Percentiles rank a stretch among this genome's conserved stretches.
Evolutionary conservation across 2,797 vertebrate species (phyloP).

Genomic region (Enoplosus armatus): DNA sequence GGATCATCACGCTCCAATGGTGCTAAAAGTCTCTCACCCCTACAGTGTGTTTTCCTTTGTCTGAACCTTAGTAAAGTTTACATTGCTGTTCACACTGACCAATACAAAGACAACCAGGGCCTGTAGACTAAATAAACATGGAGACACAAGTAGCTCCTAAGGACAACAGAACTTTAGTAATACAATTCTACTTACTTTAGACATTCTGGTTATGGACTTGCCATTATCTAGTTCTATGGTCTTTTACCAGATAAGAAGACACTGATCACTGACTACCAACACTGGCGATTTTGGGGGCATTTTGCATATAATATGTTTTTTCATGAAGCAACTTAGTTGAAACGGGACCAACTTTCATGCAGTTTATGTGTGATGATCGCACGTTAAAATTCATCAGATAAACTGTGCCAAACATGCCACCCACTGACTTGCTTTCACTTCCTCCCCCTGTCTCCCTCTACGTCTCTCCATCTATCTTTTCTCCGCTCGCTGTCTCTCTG

Average conservation of each 20-base stretch:
- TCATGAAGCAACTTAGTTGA: neutral
- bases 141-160: too few species aligned
- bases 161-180: too few species aligned
- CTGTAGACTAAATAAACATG: neutral
- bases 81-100: constrained; percentile 5
- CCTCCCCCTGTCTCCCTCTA: constrained; percentile 28
- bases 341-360: neutral
- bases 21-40: constrained; percentile 25
- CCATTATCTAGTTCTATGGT: neutral
- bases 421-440: constrained; percentile 54
- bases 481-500: constrained; percentile 44
- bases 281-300: neutral
- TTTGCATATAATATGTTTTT: neutral
- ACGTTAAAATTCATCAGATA: constrained; percentile 32
- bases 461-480: constrained; percentile 55
- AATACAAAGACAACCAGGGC: neutral
- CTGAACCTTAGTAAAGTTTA: neutral
- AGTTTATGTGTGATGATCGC: constrained; percentile 5
- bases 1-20: constrained; percentile 25
- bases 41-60: neutral
- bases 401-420: constrained; percentile 52
- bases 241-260: neutral
- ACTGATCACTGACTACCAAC: neutral
- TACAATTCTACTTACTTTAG: neutral
- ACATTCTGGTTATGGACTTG: neutral